These are phyloP conservation scores for Chironomus striatipennis DNA, from an alignment of 1,140 invertebrate species.

Conservation along the genomic window DNA sequence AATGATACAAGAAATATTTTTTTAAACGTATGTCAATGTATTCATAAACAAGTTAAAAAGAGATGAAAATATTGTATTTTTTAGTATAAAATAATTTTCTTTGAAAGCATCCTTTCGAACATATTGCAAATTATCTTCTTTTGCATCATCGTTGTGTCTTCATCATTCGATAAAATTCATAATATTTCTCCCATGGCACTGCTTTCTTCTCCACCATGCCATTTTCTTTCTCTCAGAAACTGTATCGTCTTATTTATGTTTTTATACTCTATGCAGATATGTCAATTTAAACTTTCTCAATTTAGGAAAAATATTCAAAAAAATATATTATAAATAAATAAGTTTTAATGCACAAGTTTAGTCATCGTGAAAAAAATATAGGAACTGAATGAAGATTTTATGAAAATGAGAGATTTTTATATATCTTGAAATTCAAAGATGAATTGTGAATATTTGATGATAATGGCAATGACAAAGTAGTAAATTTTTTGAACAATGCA, in stretches of 20 bases:
- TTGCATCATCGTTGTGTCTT: background rate
- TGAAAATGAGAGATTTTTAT: too few relatives aligned
- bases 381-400: too few relatives aligned
- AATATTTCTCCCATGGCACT: background rate
- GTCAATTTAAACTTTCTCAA: slow-evolving; percentile 14
- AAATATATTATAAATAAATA: background rate
- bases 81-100: background rate
- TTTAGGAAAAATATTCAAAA: slow-evolving; percentile 3
- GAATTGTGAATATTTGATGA: too few relatives aligned
- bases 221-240: background rate
- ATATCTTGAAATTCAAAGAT: too few relatives aligned
- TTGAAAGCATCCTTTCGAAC: background rate
- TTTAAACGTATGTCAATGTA: background rate
- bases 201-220: background rate
- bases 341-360: too few relatives aligned
- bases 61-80: too few relatives aligned
- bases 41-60: background rate
- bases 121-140: background rate
- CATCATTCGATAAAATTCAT: background rate
- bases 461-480: too few relatives aligned
- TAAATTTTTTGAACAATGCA: too few relatives aligned
- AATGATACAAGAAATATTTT: too few relatives aligned
- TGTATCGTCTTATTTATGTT: background rate
- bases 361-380: too few relatives aligned
- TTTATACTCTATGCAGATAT: background rate